Conservation (phyloP, 2,888 invertebrate genomes). For the Keiferia lycopersicella region DNA sequence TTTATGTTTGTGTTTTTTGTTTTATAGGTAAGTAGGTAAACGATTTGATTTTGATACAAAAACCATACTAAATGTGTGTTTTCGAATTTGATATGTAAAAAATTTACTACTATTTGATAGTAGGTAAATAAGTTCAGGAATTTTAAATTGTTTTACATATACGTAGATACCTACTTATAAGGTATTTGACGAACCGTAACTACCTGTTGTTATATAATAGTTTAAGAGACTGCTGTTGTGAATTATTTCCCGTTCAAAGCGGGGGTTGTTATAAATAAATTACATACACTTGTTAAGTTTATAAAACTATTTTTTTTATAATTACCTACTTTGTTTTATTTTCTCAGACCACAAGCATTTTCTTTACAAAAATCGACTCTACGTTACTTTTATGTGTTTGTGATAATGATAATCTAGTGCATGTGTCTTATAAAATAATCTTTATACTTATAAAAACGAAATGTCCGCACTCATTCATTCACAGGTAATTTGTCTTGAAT, state of each 20-base stretch:
- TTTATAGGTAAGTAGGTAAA: no score
- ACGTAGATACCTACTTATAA: no score
- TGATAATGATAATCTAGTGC: no score
- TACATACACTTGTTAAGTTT: conserved; percentile 45
- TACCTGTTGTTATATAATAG: conserved; percentile 37
- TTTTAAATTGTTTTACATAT: no score
- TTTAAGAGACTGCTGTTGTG: conserved; percentile 43
- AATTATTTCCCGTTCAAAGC: conserved; percentile 41
- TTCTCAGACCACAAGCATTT: background rate
- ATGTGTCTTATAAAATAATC: no score
- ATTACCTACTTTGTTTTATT: conserved; percentile 2
- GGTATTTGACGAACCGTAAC: conserved; percentile 25
- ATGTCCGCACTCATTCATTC: no score
- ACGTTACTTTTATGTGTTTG: no score
- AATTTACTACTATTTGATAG: background rate
- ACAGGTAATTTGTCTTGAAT: no score
- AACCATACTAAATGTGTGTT: no score
- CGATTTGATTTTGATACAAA: no score
- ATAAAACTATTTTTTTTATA: conserved; percentile 31
- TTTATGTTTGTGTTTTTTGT: background rate
- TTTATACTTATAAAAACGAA: no score
- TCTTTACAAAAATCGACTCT: no score
- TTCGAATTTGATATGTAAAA: background rate
- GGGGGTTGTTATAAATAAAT: conserved; percentile 44
- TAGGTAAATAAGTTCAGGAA: background rate